phyloP scores from a whole-genome alignment of 2,797 vertebrate genomes.

The Gambusia yucatana region DNA sequence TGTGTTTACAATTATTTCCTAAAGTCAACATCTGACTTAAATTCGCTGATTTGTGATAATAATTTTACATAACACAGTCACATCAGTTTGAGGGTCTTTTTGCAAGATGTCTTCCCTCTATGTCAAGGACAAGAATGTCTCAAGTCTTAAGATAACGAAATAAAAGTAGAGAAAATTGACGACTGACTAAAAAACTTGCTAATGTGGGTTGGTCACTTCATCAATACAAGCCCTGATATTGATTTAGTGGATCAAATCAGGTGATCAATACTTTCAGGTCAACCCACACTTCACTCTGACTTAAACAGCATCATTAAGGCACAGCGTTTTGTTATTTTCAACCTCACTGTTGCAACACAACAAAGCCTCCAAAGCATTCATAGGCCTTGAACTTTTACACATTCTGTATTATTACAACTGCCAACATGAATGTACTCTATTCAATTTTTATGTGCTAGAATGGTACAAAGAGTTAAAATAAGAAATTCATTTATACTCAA shows the following conservation, averaged over 20 bases:
- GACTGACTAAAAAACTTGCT: neutral
- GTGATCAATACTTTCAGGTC: slow-evolving; percentile 33
- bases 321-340: neutral
- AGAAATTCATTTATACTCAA: neutral
- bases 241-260: slow-evolving; percentile 31
- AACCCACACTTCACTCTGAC: slow-evolving; percentile 18
- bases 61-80: neutral
- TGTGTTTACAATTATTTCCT: slow-evolving; percentile 48
- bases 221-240: slow-evolving; percentile 33
- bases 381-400: neutral
- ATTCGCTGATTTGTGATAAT: neutral
- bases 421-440: neutral
- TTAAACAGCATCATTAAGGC: slow-evolving; percentile 24
- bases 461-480: neutral
- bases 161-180: neutral
- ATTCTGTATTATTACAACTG: neutral
- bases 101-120: neutral
- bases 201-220: slow-evolving; percentile 15
- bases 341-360: neutral
- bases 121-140: neutral
- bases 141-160: slow-evolving; percentile 6
- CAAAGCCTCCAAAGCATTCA: neutral
- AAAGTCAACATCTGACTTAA: slow-evolving; percentile 5
- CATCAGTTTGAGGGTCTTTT: neutral
- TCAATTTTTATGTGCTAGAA: neutral